Percentiles rank a stretch among this genome's conserved stretches.
These are phyloP conservation scores for Diloba caeruleocephala DNA, from an alignment of 2,888 invertebrate species.

Conservation along the genomic window DNA sequence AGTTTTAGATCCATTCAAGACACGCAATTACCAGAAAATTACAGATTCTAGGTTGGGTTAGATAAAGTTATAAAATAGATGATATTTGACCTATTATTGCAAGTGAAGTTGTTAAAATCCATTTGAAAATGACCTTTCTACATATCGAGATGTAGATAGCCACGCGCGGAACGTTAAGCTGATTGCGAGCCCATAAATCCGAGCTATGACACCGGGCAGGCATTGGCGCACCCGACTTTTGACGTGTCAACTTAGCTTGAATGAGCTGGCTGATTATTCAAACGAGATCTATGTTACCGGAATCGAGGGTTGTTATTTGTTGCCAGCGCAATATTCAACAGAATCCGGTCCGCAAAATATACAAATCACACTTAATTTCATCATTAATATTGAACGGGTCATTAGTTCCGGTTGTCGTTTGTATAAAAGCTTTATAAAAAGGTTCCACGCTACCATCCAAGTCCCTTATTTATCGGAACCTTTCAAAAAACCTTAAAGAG, in stretches of 20 bases:
- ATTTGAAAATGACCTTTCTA: constrained; percentile 29
- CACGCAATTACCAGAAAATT: constrained; percentile 24
- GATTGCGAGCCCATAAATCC: constrained; percentile 47
- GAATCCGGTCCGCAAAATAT: too few species aligned
- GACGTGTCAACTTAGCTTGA: constrained; percentile 40
- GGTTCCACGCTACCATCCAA: constrained; percentile 7
- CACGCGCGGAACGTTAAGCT: constrained; percentile 38
- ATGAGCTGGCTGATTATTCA: constrained; percentile 38
- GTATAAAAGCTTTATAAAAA: constrained; percentile 2
- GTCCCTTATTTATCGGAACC: constrained; percentile 18
- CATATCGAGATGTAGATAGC: constrained; percentile 21
- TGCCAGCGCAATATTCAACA: constrained; percentile 2
- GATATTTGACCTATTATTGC: too few species aligned
- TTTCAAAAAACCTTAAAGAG: constrained; percentile 29
- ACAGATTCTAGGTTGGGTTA: too few species aligned
- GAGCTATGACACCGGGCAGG: constrained; percentile 42
- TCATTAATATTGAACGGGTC: neutral
- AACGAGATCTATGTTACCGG: constrained; percentile 25
- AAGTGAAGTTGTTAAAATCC: constrained; percentile 6
- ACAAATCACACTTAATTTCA: neutral
- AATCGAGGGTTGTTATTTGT: constrained; percentile 7
- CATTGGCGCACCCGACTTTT: constrained; percentile 35
- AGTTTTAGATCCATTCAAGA: constrained; percentile 15
- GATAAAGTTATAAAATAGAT: too few species aligned
- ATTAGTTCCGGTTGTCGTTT: neutral